Evolutionary conservation across 2,113 vertebrate species (phyloP), one percentile per base, ranked within the genome.

Genomic region (Theristicus caerulescens): DNA sequence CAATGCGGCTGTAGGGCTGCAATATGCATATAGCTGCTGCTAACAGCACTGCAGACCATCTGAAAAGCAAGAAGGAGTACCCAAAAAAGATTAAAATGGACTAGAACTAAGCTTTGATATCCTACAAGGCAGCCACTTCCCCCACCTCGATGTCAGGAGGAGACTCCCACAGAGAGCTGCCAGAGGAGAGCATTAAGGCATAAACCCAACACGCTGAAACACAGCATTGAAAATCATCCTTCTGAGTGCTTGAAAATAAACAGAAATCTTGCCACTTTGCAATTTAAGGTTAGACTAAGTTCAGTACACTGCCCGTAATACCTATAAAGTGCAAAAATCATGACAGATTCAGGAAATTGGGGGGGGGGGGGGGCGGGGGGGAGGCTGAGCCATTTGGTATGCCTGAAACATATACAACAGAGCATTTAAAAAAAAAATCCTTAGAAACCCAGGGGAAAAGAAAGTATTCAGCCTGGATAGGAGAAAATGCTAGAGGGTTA

Each of bases 161-260:
- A 84, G 20, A 24, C 14, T 58, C 57, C 34, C 24, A 15, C 32
- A 57, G 38, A 58, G 29, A 40, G 20, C 38, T 69, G 49, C 46
- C 1, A 0, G 34, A 61, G 40, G 11, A 61, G 6, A 64, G 10
- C 1, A 0, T 13, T 29, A 61, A 91, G 21, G 27, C 16, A 72
- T 29, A 82, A 88, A 74, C 14, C 9, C 13, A 18, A 52, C 19
- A 21, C 0, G 5, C 29, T 40, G 54, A 90, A 90, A 66, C 5
- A 6, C 27, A 52, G 22, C 36, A 69, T 0, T n/a, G 79, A 88
- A 90, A 88, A 61, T 14, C 67, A 44, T 38, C 21, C 16, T 69
- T 69, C 47, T 5, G 4, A 85, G 24, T 1, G 3, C 21, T 2
- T 16, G 76, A 49, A 83, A 81, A 73, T 34, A 57, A 64, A 51